Percentiles rank a stretch among this genome's conserved stretches.
These are phyloP conservation scores for Drosophila prolongata DNA, from an alignment of 2,888 invertebrate genomes.

Conservation along the genomic window DNA sequence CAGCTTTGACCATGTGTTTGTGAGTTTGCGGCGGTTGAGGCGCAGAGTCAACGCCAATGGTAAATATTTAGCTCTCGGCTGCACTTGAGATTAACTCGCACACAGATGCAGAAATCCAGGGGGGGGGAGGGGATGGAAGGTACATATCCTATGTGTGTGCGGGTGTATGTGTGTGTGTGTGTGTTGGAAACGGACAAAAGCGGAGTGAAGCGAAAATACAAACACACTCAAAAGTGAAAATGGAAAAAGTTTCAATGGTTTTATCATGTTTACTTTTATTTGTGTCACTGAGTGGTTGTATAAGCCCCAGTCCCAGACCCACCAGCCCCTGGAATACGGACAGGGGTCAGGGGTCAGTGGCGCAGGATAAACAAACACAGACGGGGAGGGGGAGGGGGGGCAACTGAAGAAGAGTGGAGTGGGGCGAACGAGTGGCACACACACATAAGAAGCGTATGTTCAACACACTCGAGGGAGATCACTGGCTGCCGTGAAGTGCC, in stretches of 20 bases:
- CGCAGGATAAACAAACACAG: slow-evolving; percentile 29
- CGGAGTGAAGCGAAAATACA: slow-evolving; percentile 62
- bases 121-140: slow-evolving; percentile 23
- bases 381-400: neutral
- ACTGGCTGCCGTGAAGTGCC: slow-evolving; percentile 70
- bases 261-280: slow-evolving; percentile 79
- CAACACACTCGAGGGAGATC: slow-evolving; percentile 77
- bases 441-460: slow-evolving; percentile 57
- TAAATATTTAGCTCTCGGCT: slow-evolving; percentile 79
- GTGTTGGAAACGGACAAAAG: slow-evolving; percentile 40
- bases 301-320: slow-evolving; percentile 50
- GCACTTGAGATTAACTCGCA: slow-evolving; percentile 77
- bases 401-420: neutral
- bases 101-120: slow-evolving; percentile 48
- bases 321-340: neutral
- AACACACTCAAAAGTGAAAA: slow-evolving; percentile 80
- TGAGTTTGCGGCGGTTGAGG: slow-evolving; percentile 23
- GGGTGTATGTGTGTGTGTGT: slow-evolving; percentile 3
- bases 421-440: neutral
- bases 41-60: slow-evolving; percentile 60
- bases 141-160: slow-evolving; percentile 7
- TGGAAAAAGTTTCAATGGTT: slow-evolving; percentile 80
- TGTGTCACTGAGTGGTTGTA: slow-evolving; percentile 80
- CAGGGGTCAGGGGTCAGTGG: slow-evolving; percentile 19
- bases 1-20: slow-evolving; percentile 31